Conservation (phyloP, 2,888 invertebrate species). For the Ditula angustiorana region DNA sequence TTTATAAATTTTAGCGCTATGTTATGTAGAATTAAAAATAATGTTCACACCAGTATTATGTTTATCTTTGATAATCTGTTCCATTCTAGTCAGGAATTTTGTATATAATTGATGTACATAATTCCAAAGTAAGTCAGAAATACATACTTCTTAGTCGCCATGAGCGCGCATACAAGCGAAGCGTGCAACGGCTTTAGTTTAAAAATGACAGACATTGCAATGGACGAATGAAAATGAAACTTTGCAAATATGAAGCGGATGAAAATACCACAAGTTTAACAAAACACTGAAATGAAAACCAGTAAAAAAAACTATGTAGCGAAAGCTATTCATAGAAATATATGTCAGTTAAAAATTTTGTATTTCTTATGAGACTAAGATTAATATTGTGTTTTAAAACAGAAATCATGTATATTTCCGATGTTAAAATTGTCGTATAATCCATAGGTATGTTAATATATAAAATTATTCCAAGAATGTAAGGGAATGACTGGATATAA, state of each 20-base stretch:
- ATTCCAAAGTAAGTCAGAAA: slow-evolving; percentile 12
- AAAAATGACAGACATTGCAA: too few species aligned
- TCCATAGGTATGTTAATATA: slow-evolving; percentile 26
- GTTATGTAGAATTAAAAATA: slow-evolving; percentile 16
- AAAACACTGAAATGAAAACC: too few species aligned
- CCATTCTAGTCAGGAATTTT: slow-evolving; percentile 12
- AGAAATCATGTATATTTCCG: slow-evolving; percentile 35
- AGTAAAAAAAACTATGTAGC: too few species aligned
- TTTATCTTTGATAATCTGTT: slow-evolving; percentile 11
- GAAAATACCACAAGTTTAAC: too few species aligned
- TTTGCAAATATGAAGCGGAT: too few species aligned
- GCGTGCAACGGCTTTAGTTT: too few species aligned
- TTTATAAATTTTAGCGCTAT: slow-evolving; percentile 28
- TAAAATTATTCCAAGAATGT: slow-evolving; percentile 29
- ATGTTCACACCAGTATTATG: slow-evolving; percentile 24
- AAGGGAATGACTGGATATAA: slow-evolving; percentile 18
- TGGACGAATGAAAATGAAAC: too few species aligned
- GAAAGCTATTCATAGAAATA: too few species aligned
- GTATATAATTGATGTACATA: slow-evolving; percentile 25
- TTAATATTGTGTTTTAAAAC: slow-evolving; percentile 15
- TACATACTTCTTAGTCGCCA: slow-evolving; percentile 14
- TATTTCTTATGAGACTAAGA: slow-evolving; percentile 8
- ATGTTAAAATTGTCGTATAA: slow-evolving; percentile 36
- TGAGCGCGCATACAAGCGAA: too few species aligned
- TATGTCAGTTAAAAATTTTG: not conserved